phyloP scores from a whole-genome alignment of 2,113 vertebrate genomes.

The Craseonycteris thonglongyai region DNA sequence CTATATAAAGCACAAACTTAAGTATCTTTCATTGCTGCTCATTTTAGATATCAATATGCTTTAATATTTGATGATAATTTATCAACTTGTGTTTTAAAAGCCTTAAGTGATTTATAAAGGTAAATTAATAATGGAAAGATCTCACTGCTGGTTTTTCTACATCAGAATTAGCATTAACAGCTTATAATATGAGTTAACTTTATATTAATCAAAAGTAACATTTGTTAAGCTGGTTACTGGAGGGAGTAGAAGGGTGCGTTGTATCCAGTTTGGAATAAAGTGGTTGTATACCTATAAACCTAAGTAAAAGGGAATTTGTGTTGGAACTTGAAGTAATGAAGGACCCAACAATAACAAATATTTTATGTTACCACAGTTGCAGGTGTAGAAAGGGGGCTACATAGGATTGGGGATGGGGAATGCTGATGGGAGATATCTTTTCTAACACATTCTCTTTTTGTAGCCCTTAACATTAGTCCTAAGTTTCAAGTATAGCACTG shows the following conservation, averaged over 20 bases:
- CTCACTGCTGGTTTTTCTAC: not conserved
- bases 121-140: not conserved
- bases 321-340: not conserved
- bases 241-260: not conserved
- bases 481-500: not conserved
- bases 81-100: not conserved
- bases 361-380: not conserved
- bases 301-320: not conserved
- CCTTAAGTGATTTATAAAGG: not conserved
- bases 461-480: not conserved
- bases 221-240: not conserved
- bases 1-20: not conserved
- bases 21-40: not conserved
- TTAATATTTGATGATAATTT: not conserved
- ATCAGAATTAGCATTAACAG: not conserved
- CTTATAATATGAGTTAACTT: not conserved
- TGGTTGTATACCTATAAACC: not conserved
- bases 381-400: not conserved
- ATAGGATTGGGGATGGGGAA: not conserved
- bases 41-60: not conserved
- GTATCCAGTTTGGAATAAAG: slow-evolving; percentile 2
- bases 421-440: not conserved
- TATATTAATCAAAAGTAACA: not conserved
- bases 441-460: not conserved
- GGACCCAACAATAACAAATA: not conserved